These are phyloP conservation scores for Hoplostethus mediterraneus DNA, from an alignment of 2,797 vertebrate genomes.

Conservation along the genomic window DNA sequence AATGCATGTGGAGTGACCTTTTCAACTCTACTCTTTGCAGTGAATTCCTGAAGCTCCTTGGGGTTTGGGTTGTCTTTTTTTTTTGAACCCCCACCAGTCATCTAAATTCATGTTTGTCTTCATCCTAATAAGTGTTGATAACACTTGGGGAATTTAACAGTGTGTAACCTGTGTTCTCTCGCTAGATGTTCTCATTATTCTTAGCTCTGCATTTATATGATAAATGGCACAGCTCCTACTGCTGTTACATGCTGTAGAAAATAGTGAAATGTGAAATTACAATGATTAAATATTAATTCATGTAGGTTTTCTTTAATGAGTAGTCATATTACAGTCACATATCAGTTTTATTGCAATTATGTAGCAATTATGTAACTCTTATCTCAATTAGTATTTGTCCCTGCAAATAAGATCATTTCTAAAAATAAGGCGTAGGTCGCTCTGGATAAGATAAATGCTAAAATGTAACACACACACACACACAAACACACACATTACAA, in stretches of 20 bases:
- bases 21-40: slow-evolving; percentile 74
- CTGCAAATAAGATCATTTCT: not conserved
- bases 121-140: slow-evolving; percentile 5
- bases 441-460: slow-evolving; percentile 5
- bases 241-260: slow-evolving; percentile 2
- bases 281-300: slow-evolving; percentile 38
- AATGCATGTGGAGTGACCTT: slow-evolving; percentile 88
- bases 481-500: not conserved
- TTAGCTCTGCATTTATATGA: not conserved
- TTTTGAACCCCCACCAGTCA: no score
- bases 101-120: not conserved
- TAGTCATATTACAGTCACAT: slow-evolving; percentile 77
- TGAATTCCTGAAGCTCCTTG: slow-evolving; percentile 48
- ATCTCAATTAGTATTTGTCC: slow-evolving; percentile 73
- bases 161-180: not conserved
- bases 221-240: not conserved
- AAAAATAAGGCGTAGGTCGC: not conserved
- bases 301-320: slow-evolving; percentile 63
- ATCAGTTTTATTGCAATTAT: slow-evolving; percentile 81
- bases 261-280: slow-evolving; percentile 30
- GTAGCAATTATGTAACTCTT: slow-evolving; percentile 80
- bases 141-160: slow-evolving; percentile 1
- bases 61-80: slow-evolving; percentile 27
- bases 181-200: not conserved
- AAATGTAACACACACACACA: not conserved